These are phyloP conservation scores for Sinotaia quadrata DNA, from an alignment of 2,888 invertebrate species.

Conservation along the genomic window DNA sequence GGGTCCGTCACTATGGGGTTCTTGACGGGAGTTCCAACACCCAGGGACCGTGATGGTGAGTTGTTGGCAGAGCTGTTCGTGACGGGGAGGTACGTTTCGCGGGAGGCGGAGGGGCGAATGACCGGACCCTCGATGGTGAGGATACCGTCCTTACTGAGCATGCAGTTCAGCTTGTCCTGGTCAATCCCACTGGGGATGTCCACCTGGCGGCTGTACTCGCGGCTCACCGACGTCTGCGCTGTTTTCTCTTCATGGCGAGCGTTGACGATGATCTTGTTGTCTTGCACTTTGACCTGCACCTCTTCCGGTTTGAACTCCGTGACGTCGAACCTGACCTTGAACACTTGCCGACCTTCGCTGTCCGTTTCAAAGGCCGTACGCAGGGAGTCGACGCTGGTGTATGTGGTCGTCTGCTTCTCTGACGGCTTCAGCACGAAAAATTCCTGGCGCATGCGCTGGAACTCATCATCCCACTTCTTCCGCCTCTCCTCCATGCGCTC, in stretches of 20 bases:
- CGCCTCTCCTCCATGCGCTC: slow-evolving; percentile 61
- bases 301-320: slow-evolving; percentile 66
- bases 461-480: slow-evolving; percentile 66
- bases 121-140: slow-evolving; percentile 64
- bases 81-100: slow-evolving; percentile 56
- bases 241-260: slow-evolving; percentile 62
- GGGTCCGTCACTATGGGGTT: slow-evolving; percentile 66
- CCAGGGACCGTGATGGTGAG: slow-evolving; percentile 45
- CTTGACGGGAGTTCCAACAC: slow-evolving; percentile 59
- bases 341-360: slow-evolving; percentile 54
- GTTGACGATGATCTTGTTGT: slow-evolving; percentile 61
- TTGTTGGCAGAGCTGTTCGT: slow-evolving; percentile 34
- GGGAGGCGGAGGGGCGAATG: slow-evolving; percentile 42
- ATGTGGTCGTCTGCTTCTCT: slow-evolving; percentile 54
- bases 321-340: slow-evolving; percentile 65
- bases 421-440: slow-evolving; percentile 70
- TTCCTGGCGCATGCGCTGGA: slow-evolving; percentile 67
- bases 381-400: slow-evolving; percentile 49
- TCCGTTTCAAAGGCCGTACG: slow-evolving; percentile 58
- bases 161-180: slow-evolving; percentile 60
- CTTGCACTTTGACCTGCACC: slow-evolving; percentile 65
- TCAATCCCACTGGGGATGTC: slow-evolving; percentile 65
- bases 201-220: slow-evolving; percentile 66
- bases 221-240: slow-evolving; percentile 55
- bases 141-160: slow-evolving; percentile 65